These are phyloP conservation scores for Griposia aprilina DNA, from an alignment of 2,888 invertebrate genomes.

Conservation along the genomic window DNA sequence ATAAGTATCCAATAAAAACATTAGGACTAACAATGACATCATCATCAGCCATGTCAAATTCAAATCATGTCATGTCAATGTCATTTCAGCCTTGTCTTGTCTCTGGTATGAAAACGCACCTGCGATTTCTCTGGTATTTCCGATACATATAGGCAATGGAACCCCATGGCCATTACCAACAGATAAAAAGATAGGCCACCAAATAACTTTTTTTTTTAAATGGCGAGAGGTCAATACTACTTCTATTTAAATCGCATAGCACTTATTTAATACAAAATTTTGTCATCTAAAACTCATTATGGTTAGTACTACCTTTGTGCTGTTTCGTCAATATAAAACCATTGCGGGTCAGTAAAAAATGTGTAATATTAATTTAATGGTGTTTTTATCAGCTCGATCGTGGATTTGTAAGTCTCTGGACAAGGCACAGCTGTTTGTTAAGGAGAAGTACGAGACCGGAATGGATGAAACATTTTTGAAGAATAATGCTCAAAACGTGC, in stretches of 20 bases:
- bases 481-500: neutral
- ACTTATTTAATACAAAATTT: neutral
- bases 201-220: neutral
- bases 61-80: neutral
- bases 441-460: constrained; percentile 63
- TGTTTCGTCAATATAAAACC: constrained; percentile 71
- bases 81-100: neutral
- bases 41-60: neutral
- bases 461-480: neutral
- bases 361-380: constrained; percentile 79
- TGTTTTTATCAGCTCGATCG: constrained; percentile 77
- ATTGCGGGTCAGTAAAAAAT: constrained; percentile 72
- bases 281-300: constrained; percentile 31
- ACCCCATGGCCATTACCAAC: too few relatives aligned
- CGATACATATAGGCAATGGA: neutral
- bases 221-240: too few relatives aligned
- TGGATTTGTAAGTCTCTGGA: constrained; percentile 70
- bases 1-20: neutral
- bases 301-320: constrained; percentile 52
- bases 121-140: neutral
- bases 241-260: neutral
- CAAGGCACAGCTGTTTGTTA: constrained; percentile 72
- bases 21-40: neutral
- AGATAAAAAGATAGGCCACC: neutral
- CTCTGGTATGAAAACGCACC: neutral